These are phyloP conservation scores for Ceratoteleas bidentatus DNA, from an alignment of 1,140 invertebrate genomes.

Conservation along the genomic window DNA sequence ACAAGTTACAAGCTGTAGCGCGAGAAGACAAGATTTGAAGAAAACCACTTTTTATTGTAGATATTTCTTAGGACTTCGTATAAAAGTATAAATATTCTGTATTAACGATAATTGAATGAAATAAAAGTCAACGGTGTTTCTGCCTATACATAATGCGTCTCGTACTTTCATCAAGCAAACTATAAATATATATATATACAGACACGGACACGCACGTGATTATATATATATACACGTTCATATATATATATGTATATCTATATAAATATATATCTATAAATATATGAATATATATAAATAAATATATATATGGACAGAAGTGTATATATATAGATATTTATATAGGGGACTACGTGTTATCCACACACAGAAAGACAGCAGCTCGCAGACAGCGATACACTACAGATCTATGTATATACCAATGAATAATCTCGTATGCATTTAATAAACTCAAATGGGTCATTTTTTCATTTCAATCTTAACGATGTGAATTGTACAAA, in stretches of 20 bases:
- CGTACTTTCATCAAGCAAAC: constrained; percentile 62
- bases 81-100: constrained; percentile 74
- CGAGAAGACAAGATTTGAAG: constrained; percentile 69
- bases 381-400: not conserved
- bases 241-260: too few species aligned
- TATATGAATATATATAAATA: too few species aligned
- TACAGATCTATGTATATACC: constrained; percentile 55
- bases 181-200: too few species aligned
- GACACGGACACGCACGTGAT: too few species aligned
- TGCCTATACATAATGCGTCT: constrained; percentile 77
- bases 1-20: constrained; percentile 72
- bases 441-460: constrained; percentile 48
- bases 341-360: too few species aligned
- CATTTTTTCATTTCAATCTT: constrained; percentile 65
- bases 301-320: too few species aligned
- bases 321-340: too few species aligned
- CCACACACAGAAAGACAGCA: too few species aligned
- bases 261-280: too few species aligned
- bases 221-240: too few species aligned
- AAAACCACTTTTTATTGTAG: constrained; percentile 80
- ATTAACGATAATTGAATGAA: constrained; percentile 77
- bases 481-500: constrained; percentile 77
- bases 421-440: constrained; percentile 50
- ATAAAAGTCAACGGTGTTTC: constrained; percentile 81
- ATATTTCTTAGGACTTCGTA: constrained; percentile 79